Base-by-base conservation (phyloP, 2,113 vertebrate species). In the Accipiter cooperii region DNA sequence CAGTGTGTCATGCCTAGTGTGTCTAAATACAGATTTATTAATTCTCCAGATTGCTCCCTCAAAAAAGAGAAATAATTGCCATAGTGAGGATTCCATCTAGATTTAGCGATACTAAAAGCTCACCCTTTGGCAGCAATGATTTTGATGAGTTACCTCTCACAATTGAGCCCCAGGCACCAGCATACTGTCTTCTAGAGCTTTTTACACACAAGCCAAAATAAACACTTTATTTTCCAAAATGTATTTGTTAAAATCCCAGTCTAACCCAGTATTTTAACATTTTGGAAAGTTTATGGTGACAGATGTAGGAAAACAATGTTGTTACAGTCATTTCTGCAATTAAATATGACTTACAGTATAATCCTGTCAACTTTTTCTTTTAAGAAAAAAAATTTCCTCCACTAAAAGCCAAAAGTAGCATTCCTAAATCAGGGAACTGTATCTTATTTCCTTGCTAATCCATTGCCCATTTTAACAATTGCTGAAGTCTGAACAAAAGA, bases 251-350 rank as follows among this genome's bases (percentile, higher is more conserved):
- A 83, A 96, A 88, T 92, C 87, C 61, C 76, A 90, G 96, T 94
- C 93, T 95, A 91, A 96, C 82, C 33, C 87, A 95, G 73, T 79
- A 95, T 87, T 97, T 97, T 96, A 97, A 96, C 11, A 61, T 79
- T 94, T 94, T 87, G 46, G 93, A 97, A 96, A 83, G 87, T 64
- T 93, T 96, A 96, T 58, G 33, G 87, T 95, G 96, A 98, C 96
- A 98, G 93, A 95, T 87, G 73, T 84, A 95, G 90, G 94, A 98
- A 97, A 98, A 98, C 95, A 60, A 87, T 69, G 58, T 64, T 98
- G 96, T 96, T 95, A 96, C 95, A 98, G 96, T 88, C 58, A 97
- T 97, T 97, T 96, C 84, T 94, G 94, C 86, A 97, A 96, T 97
- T 92, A 95, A 96, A 89, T 96, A 97, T 46, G 34, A 97, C 96